Base-by-base conservation (phyloP, 2,888 invertebrate species). In the Drosophila subsilvestris region DNA sequence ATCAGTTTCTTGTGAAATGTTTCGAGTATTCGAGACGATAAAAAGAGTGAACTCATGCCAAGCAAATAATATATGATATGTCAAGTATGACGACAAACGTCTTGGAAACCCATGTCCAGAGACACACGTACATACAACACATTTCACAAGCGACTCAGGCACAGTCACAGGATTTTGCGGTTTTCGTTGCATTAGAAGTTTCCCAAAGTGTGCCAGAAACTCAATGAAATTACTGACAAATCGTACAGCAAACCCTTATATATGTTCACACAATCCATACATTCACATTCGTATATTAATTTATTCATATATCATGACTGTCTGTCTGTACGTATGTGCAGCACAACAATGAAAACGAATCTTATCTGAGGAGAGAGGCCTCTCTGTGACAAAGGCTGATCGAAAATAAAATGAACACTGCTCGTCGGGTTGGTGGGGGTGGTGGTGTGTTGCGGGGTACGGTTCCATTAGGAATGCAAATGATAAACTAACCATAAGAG, bases 401-500 rank as follows among this genome's bases (percentile, higher is more conserved):
- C 66, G 45, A 53, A 47, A 65, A 42, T 47, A 54, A 53, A 22
- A 27, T 22, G 22, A 54, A 58, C 32, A 29, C 20, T 12, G 22
- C 20, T 62, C 53, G 63, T 18, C 18, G 53, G n/a, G 22, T 53
- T 18, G 9, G 45, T 32, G 53, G 22, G 53, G 61, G 44, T 44
- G 68, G 55, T 42, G 32, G 25, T 20, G 18, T 27, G 22, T 18
- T 54, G 49, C 22, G 25, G n/a, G n/a, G n/a, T n/a, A n/a, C n/a
- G n/a, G 32, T 1, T 22, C 20, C 22, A 6, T 44, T 50, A 44
- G 25, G 17, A 57, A 82, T 82, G 80, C 80, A 72, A 88, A 88
- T 86, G 77, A 77, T 74, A 50, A 37, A 79, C 88, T 72, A 82
- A 82, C 81, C 88, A 82, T 72, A 72, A 42, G 66, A 59, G 63